Conservation (phyloP, 2,113 vertebrate species). For the Myrmecophaga tridactyla region DNA sequence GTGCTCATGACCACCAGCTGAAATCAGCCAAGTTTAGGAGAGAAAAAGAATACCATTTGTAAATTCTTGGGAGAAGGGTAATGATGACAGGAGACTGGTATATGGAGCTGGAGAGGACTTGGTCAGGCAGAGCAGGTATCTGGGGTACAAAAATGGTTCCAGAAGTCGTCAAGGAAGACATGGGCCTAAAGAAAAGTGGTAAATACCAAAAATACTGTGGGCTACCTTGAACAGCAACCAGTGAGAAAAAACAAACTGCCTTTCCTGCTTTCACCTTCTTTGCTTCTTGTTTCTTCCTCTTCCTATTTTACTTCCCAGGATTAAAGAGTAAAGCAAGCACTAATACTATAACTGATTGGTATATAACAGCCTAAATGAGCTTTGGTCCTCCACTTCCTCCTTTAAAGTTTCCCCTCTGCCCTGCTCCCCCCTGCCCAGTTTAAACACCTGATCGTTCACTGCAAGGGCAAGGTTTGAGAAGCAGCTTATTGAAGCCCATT, state of each 20-base stretch:
- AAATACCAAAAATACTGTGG: not conserved
- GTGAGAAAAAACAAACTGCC: not conserved
- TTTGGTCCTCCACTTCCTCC: not conserved
- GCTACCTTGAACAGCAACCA: not conserved
- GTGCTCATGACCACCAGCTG: not conserved
- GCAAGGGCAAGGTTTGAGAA: not conserved
- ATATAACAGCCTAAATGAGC: not conserved
- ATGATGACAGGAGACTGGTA: not conserved
- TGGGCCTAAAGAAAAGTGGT: not conserved
- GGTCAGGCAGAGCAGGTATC: not conserved
- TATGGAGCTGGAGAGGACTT: not conserved
- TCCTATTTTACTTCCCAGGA: not conserved
- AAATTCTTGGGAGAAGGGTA: not conserved
- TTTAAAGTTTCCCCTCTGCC: too few relatives aligned
- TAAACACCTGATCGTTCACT: not conserved
- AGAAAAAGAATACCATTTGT: not conserved
- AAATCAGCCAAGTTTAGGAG: not conserved
- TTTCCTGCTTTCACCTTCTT: not conserved
- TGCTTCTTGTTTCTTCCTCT: not conserved
- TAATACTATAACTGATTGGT: not conserved
- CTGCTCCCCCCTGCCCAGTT: not conserved
- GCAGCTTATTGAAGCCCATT: not conserved
- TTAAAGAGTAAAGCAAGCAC: not conserved
- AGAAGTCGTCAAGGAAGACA: not conserved
- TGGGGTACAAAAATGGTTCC: not conserved